Evolutionary conservation across 1,140 invertebrate genomes (phyloP), one percentile per base, ranked within the genome.

Genomic region (Drosophila trapezifrons): DNA sequence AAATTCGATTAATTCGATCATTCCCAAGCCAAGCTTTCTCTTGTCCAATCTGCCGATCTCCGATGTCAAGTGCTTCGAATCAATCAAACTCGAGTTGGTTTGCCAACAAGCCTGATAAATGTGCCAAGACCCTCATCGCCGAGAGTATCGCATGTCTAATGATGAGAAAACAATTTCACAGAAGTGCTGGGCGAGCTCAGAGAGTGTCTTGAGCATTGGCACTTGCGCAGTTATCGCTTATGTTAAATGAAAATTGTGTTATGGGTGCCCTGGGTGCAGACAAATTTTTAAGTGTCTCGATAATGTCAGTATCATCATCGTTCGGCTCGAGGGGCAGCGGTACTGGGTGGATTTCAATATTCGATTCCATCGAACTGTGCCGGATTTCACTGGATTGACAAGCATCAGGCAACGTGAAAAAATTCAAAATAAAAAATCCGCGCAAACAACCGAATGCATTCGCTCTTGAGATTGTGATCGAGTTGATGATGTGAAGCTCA

Each of bases 241-340:
- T 5, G 49, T 52, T 52, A 52, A 78, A 85, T 76, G 65, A 60
- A 70, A 52, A 49, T 57, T 63, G 35, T 60, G 45, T 35, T 55
- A 35, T 52, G 29, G 49, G 15, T 47, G 35, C 52, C 37, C 20
- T 74, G 47, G 38, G 49, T 49, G 71, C 73, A 58, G 56, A 59
- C 49, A 71, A 73, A 73, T 67, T 90, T 90, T 82, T 64, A 71
- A 90, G 86, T 90, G 76, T 90, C 76, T 86, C 81, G 79, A 83
- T 86, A 90, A 86, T 90, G 86, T 86, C 86, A 90, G 80, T 79
- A 86, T 83, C 81, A 85, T 89, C 79, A 72, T 84, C 60, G 72
- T 75, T 77, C 67, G 76, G 69, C 73, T 79, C 66, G 64, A 73
- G 49, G 45, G 49, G 7, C 29, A 22, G 40, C 20, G 56, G 54